Percentiles rank a stretch among this genome's conserved stretches.
Evolutionary conservation across 2,888 invertebrate genomes (phyloP).

Genomic region (Acanthosepion pharaonis): DNA sequence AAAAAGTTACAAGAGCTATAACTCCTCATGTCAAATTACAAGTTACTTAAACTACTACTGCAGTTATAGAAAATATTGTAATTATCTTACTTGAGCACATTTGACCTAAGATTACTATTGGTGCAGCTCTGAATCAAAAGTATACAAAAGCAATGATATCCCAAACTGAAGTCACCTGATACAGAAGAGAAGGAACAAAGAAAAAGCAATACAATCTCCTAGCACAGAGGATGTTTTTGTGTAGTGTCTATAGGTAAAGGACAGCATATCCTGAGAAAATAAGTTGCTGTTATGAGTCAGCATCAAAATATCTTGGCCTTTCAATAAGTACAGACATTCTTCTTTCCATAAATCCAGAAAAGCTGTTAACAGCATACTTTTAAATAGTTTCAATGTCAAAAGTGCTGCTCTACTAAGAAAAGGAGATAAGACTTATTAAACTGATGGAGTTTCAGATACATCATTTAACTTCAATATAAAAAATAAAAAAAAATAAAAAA

Average conservation of each 20-base stretch:
- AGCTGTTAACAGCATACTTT: not conserved
- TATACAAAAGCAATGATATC: too few relatives aligned
- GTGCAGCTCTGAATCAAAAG: too few relatives aligned
- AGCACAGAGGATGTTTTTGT: not conserved
- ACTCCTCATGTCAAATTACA: too few relatives aligned
- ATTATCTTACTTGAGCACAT: too few relatives aligned
- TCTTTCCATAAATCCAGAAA: not conserved
- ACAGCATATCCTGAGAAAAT: not conserved
- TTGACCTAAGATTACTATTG: too few relatives aligned
- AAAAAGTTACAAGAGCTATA: too few relatives aligned
- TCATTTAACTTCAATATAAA: not conserved
- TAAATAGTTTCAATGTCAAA: not conserved
- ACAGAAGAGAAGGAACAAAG: not conserved
- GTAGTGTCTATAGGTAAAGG: not conserved
- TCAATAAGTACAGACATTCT: not conserved
- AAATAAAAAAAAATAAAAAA: too few relatives aligned
- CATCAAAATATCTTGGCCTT: not conserved
- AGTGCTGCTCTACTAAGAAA: not conserved
- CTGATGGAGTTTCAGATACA: not conserved
- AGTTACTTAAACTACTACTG: too few relatives aligned
- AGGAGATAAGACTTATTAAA: not conserved
- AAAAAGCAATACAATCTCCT: not conserved
- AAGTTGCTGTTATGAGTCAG: not conserved
- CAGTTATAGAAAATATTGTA: too few relatives aligned
- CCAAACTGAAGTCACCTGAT: too few relatives aligned